Base-by-base conservation (phyloP, 1,140 invertebrate genomes). In the Thereuonema tuberculata region DNA sequence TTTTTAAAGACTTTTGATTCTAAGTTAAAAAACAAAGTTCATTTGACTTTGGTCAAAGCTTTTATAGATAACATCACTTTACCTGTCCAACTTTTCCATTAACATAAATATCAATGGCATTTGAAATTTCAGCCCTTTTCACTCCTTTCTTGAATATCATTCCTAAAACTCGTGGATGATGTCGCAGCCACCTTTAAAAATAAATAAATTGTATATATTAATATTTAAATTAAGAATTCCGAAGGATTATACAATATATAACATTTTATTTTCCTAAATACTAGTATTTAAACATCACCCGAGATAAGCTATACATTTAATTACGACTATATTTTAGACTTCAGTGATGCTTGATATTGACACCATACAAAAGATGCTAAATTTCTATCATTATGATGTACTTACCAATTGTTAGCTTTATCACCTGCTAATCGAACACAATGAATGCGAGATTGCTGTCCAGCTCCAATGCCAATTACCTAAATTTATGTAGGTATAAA, bases 401-500 rank as follows among this genome's bases (percentile, higher is more conserved):
- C 69, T 67, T 64, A 82, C 94, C 94, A 98, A 75, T 94, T 92
- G 70, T 93, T 88, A n/a, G 92, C 91, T 75, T 99, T 98, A 69
- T 94, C 90, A 20, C 93, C 94, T 60, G 95, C 95, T 61, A 99
- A 78, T 66, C 95, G 80, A 0, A 94, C 98, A 73, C 94, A 98
- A 74, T 98, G 94, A 69, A 99, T 98, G 63, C 95, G 80, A 0
- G 91, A 95, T 72, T 99, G 95, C 70, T 98, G 95, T 0, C 95
- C 95, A 26, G 95, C 95, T 48, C 95, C 95, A 63, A 98, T 96
- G 43, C 95, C 94, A 69, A 97, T 86, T 0, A 97, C 87, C 75
- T 76, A 56, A 60, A 65, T 58, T 52, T 56, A 55, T 5, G 17
- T 26, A 62, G 20, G 24, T n/a, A 43, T 43, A 21, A 52, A 24